These are phyloP conservation scores for Montifringilla adamsi DNA, from an alignment of 2,113 vertebrate species.

Conservation along the genomic window DNA sequence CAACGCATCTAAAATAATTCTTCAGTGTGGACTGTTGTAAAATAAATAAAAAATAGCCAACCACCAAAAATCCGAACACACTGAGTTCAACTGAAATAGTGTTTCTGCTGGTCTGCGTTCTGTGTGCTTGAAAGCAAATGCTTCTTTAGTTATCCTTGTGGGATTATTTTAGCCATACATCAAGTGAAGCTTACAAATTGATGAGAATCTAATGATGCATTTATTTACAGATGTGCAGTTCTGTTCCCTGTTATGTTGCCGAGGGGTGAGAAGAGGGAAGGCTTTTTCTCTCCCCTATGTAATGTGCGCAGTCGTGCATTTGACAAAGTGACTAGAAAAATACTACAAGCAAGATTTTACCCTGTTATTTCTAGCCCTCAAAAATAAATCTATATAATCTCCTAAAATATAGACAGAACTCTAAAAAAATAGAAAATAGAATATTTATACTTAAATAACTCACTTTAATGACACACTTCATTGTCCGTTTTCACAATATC, in stretches of 20 bases:
- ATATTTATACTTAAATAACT: conserved; percentile 29
- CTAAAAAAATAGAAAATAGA: conserved; percentile 24
- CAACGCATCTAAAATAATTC: conserved; percentile 65
- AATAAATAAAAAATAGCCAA: not conserved
- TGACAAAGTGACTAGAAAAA: conserved; percentile 56
- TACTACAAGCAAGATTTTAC: not conserved
- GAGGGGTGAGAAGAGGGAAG: conserved; percentile 49
- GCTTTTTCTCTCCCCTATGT: not conserved
- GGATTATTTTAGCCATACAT: conserved; percentile 79
- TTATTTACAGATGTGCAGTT: conserved; percentile 86
- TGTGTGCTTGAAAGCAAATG: conserved; percentile 36
- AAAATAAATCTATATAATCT: not conserved
- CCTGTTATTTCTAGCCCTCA: not conserved
- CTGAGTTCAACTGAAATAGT: not conserved
- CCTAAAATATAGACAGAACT: not conserved
- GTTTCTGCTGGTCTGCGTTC: not conserved
- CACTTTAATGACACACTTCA: conserved; percentile 14
- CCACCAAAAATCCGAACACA: not conserved
- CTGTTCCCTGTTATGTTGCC: conserved; percentile 67
- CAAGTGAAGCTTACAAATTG: conserved; percentile 81
- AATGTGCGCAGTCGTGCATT: not conserved
- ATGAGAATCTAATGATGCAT: conserved; percentile 85
- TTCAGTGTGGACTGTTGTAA: not conserved
- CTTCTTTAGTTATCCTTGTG: conserved; percentile 72
- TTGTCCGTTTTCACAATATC: not conserved